A percentile compares a stretch with the other conserved stretches of the same genome.
These are phyloP conservation scores for Ceratitis capitata DNA, from an alignment of 1,140 invertebrate species.

Conservation along the genomic window DNA sequence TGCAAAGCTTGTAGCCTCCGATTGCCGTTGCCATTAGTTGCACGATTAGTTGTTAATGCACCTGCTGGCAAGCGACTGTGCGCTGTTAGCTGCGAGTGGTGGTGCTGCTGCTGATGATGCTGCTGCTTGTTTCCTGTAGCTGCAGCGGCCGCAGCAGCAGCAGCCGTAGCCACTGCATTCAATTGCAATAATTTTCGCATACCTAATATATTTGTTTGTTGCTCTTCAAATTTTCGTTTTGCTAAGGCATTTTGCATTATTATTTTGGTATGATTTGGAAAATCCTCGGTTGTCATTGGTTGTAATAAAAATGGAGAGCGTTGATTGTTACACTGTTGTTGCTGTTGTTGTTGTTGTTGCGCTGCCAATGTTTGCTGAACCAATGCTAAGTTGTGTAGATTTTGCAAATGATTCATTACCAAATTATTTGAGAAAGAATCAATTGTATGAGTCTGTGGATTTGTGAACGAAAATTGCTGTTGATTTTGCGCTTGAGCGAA, in stretches of 20 bases:
- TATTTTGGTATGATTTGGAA: conserved; percentile 59
- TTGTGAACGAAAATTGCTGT: conserved; percentile 32
- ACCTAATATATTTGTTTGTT: conserved; percentile 46
- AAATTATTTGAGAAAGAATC: conserved; percentile 60
- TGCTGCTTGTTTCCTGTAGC: conserved; percentile 40
- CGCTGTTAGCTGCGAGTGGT: neutral
- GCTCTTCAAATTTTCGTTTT: conserved; percentile 61
- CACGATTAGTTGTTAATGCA: neutral
- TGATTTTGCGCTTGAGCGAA: neutral
- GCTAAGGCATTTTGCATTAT: conserved; percentile 63
- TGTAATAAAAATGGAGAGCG: conserved; percentile 46
- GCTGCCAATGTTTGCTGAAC: conserved; percentile 58
- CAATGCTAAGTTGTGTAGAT: conserved; percentile 58
- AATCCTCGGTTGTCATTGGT: conserved; percentile 55
- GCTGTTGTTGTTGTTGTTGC: conserved; percentile 47
- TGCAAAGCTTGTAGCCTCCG: conserved; percentile 41
- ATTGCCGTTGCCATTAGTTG: neutral
- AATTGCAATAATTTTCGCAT: conserved; percentile 45
- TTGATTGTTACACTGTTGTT: conserved; percentile 17
- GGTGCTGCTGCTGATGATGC: conserved; percentile 23
- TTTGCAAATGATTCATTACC: conserved; percentile 59
- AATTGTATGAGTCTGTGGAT: conserved; percentile 54
- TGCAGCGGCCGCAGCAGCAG: conserved; percentile 36
- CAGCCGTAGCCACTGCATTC: conserved; percentile 36
- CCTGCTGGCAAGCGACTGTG: conserved; percentile 1